phyloP scores from a whole-genome alignment of 1,140 invertebrate genomes.

The Psix sp. region DNA sequence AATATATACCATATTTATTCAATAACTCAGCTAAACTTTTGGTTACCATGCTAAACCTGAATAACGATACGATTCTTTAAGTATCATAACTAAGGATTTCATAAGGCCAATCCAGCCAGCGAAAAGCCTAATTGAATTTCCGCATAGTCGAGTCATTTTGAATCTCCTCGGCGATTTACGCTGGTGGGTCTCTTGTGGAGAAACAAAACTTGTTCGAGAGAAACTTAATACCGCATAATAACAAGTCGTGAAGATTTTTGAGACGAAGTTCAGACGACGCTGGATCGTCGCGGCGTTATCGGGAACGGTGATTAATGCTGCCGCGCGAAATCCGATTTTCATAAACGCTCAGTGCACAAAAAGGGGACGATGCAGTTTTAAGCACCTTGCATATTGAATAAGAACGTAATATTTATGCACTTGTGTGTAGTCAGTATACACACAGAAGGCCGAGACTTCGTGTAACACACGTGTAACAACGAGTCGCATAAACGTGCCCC shows the following conservation, averaged over 20 bases:
- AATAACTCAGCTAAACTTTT: too few species aligned
- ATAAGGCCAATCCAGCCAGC: too few species aligned
- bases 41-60: too few species aligned
- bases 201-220: too few species aligned
- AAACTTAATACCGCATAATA: constrained; percentile 29
- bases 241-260: constrained; percentile 12
- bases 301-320: constrained; percentile 18
- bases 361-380: constrained; percentile 37
- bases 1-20: too few species aligned
- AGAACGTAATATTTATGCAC: constrained; percentile 51
- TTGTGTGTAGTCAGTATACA: constrained; percentile 41
- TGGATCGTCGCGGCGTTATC: not conserved
- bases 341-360: constrained; percentile 22
- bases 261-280: constrained; percentile 1
- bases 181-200: too few species aligned
- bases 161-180: too few species aligned
- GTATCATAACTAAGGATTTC: too few species aligned
- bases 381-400: constrained; percentile 49
- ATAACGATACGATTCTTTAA: too few species aligned
- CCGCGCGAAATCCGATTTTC: constrained; percentile 44
- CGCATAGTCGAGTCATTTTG: too few species aligned
- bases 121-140: too few species aligned
- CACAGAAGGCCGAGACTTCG: constrained; percentile 52
- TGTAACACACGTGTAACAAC: constrained; percentile 58
- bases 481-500: constrained; percentile 68